Conservation (phyloP, 2,797 vertebrate genomes). For the Balearica regulorum region DNA sequence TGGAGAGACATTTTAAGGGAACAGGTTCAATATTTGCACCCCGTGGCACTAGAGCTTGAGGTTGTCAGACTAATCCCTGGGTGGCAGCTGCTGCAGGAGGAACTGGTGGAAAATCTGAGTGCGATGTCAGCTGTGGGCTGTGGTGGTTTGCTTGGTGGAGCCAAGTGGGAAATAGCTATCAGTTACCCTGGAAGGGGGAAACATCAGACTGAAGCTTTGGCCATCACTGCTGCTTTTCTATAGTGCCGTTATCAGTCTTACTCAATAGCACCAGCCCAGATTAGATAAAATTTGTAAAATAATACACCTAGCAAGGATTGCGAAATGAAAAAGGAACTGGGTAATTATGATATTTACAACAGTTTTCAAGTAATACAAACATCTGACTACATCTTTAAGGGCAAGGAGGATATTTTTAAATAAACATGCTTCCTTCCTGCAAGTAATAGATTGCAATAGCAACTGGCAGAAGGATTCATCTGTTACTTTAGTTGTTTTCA, state of each 20-base stretch:
- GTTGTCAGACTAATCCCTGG: background rate
- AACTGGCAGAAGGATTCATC: conserved; percentile 42
- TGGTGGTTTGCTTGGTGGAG: background rate
- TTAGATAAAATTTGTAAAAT: background rate
- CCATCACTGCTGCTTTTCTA: background rate
- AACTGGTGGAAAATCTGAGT: background rate
- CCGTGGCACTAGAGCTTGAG: background rate
- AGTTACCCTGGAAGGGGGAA: background rate
- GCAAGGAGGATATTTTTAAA: conserved; percentile 45
- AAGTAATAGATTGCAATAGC: conserved; percentile 53
- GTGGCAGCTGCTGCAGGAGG: background rate
- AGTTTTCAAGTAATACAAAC: background rate
- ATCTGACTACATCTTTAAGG: conserved; percentile 32
- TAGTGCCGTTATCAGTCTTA: fast-evolving
- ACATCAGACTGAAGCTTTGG: background rate
- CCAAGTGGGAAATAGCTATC: background rate
- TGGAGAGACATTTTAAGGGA: background rate
- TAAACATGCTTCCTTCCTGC: conserved; percentile 48
- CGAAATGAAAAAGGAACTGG: background rate
- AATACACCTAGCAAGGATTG: background rate
- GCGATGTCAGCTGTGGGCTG: background rate
- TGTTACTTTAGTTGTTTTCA: conserved; percentile 45
- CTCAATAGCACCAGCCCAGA: background rate
- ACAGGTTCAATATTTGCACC: background rate
- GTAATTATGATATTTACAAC: background rate